Conservation (phyloP, 1,140 invertebrate species). For the Panagrolaimus sp. region DNA sequence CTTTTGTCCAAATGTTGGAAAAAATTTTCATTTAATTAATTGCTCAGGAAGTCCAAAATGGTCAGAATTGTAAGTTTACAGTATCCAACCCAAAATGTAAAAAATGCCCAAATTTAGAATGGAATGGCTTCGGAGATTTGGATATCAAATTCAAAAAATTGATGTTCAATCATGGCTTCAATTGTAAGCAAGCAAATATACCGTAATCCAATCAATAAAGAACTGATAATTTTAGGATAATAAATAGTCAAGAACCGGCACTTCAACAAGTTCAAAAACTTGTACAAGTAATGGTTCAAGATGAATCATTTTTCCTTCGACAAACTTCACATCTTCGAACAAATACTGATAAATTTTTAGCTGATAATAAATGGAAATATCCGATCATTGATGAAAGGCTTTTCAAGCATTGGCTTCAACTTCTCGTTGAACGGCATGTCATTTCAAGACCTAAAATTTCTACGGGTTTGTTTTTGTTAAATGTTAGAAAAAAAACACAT, state of each 20-base stretch:
- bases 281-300: slow-evolving; percentile 47
- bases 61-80: slow-evolving; percentile 23
- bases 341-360: slow-evolving; percentile 49
- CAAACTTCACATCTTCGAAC: slow-evolving; percentile 43
- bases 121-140: slow-evolving; percentile 45
- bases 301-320: slow-evolving; percentile 36
- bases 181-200: slow-evolving; percentile 36
- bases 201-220: not conserved
- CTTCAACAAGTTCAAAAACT: slow-evolving; percentile 49
- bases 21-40: slow-evolving; percentile 62
- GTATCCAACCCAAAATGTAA: no score
- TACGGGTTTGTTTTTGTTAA: not conserved
- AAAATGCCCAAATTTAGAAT: slow-evolving; percentile 24
- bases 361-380: slow-evolving; percentile 33
- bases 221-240: slow-evolving; percentile 27
- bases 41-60: slow-evolving; percentile 34
- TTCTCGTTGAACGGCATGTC: slow-evolving; percentile 37
- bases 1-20: slow-evolving; percentile 61
- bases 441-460: slow-evolving; percentile 27
- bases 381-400: slow-evolving; percentile 43
- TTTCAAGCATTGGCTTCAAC: slow-evolving; percentile 39
- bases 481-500: no score
- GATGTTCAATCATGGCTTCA: slow-evolving; percentile 34
- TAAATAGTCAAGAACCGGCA: slow-evolving; percentile 29
- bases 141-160: slow-evolving; percentile 40